Evolutionary conservation across 2,113 vertebrate genomes (phyloP).

Genomic region (Vulpes vulpes): DNA sequence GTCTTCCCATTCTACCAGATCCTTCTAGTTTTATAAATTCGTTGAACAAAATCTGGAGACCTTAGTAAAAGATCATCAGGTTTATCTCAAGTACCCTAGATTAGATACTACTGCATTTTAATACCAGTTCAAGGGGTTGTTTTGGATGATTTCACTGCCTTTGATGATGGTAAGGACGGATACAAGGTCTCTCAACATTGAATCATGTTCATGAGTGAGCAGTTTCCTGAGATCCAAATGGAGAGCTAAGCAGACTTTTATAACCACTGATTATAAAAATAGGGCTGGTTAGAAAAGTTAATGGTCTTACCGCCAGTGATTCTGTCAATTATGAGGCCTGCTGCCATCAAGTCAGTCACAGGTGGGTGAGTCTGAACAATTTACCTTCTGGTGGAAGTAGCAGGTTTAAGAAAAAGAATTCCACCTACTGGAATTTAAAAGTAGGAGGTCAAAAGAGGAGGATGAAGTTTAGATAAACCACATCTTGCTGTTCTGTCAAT

Average conservation of each 20-base stretch:
- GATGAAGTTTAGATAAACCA: constrained; percentile 27
- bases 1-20: neutral
- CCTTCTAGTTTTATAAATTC: constrained; percentile 46
- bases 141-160: constrained; percentile 3
- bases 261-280: constrained; percentile 52
- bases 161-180: neutral
- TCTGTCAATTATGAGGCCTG: constrained; percentile 39
- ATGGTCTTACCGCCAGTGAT: neutral
- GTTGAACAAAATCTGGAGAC: constrained; percentile 52
- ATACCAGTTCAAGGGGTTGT: constrained; percentile 17
- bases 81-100: constrained; percentile 32
- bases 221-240: constrained; percentile 33
- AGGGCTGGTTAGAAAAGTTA: constrained; percentile 7
- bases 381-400: constrained; percentile 38
- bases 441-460: constrained; percentile 7
- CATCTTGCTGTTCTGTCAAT: neutral
- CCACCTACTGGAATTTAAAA: constrained; percentile 40
- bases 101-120: constrained; percentile 37
- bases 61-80: neutral
- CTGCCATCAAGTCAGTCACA: constrained; percentile 11
- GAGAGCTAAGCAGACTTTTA: constrained; percentile 40
- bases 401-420: constrained; percentile 48
- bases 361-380: constrained; percentile 14
- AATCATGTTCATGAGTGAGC: constrained; percentile 35
- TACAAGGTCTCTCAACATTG: neutral